Evolutionary conservation across 2,888 invertebrate genomes (phyloP), one percentile per base, ranked within the genome.

Genomic region (Andricus curvator): DNA sequence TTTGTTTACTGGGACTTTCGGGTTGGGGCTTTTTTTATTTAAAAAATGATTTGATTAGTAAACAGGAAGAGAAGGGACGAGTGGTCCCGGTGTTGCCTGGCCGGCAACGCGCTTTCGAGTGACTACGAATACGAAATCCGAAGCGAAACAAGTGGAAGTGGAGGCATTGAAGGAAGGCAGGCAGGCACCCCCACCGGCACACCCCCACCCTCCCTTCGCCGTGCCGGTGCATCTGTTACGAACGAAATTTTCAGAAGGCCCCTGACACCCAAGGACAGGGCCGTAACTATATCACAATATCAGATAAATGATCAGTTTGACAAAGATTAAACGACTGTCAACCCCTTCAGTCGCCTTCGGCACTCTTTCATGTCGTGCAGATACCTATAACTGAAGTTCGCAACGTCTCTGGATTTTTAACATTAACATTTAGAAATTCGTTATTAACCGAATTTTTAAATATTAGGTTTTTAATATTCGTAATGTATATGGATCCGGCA

Each of bases 71-170:
- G 80, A 80, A n/a, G 25, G 20, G 66, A 37, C 64, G 4, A 67
- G 78, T 60, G 51, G 78, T 79, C 79, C 83, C 86, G 90, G 89
- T 90, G 91, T 88, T 90, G 86, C 88, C 89, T 81, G 88, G 87
- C 65, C 87, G 90, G 90, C 89, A 90, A 91, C 92, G 88, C 90
- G 90, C 87, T 89, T 89, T 88, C 90, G 90, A 92, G 88, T 92
- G 92, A 88, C 88, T 87, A 84, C 78, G 84, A 85, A 85, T 87
- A 84, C 78, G 84, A 85, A 85, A 82, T 84, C 85, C 84, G 80
- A 84, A 81, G 80, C 78, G 62, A 77, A 87, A 90, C 91, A 91
- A 91, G 91, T 90, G 90, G 89, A 84, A 87, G 67, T 62, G 66
- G 51, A 62, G 25, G 64, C 77, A 74, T 78, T 67, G 74, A 77